A percentile compares a stretch with the other conserved stretches of the same genome.
These are phyloP conservation scores for Pantherophis vulpinus DNA, from an alignment of 2,797 vertebrate genomes.

Conservation along the genomic window DNA sequence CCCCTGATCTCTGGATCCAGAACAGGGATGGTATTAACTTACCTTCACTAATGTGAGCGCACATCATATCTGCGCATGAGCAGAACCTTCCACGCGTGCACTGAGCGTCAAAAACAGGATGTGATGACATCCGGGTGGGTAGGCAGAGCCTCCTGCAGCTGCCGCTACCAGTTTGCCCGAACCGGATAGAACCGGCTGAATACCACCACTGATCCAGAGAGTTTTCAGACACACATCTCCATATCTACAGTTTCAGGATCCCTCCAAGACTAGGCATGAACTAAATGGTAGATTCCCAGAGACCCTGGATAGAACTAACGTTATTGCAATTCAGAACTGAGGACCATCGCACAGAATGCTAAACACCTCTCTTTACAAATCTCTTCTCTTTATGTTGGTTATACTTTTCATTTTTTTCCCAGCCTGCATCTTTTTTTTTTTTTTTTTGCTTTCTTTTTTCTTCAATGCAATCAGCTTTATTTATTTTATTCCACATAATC, in stretches of 20 bases:
- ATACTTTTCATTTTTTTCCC: neutral
- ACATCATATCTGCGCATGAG: too few species aligned
- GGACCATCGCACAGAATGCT: neutral
- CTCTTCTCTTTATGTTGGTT: neutral
- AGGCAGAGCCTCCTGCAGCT: too few species aligned
- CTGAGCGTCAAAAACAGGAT: too few species aligned
- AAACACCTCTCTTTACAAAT: neutral
- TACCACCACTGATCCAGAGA: neutral
- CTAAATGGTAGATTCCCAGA: neutral
- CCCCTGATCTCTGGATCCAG: too few species aligned
- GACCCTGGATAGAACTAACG: neutral
- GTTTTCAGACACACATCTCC: neutral
- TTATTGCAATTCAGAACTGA: neutral
- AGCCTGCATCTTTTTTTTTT: neutral
- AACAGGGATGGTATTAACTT: too few species aligned
- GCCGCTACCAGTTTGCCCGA: too few species aligned
- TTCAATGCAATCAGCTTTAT: neutral
- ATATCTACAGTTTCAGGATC: neutral
- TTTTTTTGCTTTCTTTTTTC: neutral
- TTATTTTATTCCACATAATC: neutral
- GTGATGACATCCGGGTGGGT: too few species aligned
- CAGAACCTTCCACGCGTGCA: too few species aligned
- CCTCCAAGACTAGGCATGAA: neutral
- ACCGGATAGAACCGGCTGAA: too few species aligned
- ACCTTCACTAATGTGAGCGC: too few species aligned